Percentiles rank a stretch among this genome's conserved stretches.
Conservation (phyloP, 1,140 invertebrate species). For the Penaeus indicus region DNA sequence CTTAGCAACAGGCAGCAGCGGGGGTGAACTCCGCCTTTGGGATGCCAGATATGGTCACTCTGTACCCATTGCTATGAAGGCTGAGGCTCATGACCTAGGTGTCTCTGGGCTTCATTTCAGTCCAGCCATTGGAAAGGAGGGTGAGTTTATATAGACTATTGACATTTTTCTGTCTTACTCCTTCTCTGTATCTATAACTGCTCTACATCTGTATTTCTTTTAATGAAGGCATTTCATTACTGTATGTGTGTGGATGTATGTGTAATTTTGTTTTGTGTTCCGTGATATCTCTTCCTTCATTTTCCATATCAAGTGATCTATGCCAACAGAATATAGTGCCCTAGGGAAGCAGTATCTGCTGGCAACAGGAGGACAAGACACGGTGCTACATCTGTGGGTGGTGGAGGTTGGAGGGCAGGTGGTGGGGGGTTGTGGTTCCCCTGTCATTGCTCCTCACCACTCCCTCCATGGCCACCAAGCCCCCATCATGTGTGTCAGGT, state of each 20-base stretch:
- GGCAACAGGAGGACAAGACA: conserved; percentile 81
- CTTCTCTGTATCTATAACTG: too few species aligned
- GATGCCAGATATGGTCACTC: conserved; percentile 72
- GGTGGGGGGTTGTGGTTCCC: conserved; percentile 45
- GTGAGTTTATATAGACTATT: conserved; percentile 45
- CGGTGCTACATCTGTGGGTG: conserved; percentile 82
- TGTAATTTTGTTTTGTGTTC: too few species aligned
- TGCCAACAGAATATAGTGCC: conserved; percentile 33
- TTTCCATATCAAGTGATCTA: neutral
- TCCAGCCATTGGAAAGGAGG: conserved; percentile 70
- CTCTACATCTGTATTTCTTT: too few species aligned
- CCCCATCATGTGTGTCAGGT: conserved; percentile 89
- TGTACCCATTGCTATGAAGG: conserved; percentile 71
- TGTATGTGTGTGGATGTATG: too few species aligned
- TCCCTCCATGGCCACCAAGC: conserved; percentile 81
- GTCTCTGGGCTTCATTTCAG: conserved; percentile 79
- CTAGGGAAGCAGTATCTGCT: conserved; percentile 73
- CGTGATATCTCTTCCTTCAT: too few species aligned
- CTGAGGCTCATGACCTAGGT: conserved; percentile 83
- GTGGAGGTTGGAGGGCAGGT: conserved; percentile 71
- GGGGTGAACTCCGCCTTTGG: conserved; percentile 79
- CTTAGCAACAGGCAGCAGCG: conserved; percentile 78
- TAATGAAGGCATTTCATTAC: too few species aligned
- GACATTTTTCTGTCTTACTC: conserved; percentile 5
- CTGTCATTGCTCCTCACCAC: conserved; percentile 45